These are phyloP conservation scores for Lasioglossum leucozonium DNA, from an alignment of 2,888 invertebrate genomes.

Conservation along the genomic window DNA sequence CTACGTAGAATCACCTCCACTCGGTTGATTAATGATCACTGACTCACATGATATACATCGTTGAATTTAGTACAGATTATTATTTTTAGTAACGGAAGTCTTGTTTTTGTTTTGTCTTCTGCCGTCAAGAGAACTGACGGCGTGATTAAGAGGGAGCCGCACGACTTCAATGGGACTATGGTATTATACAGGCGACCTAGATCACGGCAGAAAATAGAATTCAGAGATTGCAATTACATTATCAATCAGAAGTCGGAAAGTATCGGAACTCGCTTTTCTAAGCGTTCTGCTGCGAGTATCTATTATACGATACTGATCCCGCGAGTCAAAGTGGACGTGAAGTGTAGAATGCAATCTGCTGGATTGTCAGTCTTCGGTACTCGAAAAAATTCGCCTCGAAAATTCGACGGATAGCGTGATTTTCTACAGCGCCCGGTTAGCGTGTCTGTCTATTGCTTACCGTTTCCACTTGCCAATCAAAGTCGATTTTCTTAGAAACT, in stretches of 20 bases:
- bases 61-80: not conserved
- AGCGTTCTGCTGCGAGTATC: not conserved
- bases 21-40: not conserved
- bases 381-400: not conserved
- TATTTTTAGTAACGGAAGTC: not conserved
- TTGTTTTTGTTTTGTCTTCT: not conserved
- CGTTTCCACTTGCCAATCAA: not conserved
- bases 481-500: not conserved
- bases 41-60: not conserved
- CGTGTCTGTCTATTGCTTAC: constrained; percentile 1
- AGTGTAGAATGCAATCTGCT: not conserved
- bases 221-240: not conserved
- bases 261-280: not conserved
- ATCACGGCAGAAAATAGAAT: constrained; percentile 4
- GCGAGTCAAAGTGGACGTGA: not conserved
- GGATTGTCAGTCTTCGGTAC: not conserved
- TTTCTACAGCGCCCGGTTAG: not conserved
- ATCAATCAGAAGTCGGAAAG: not conserved
- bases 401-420: not conserved
- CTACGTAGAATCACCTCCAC: not conserved
- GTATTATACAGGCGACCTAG: not conserved
- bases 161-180: not conserved
- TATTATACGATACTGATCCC: not conserved
- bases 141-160: not conserved
- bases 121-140: not conserved